These are phyloP conservation scores for Mythimna albipuncta DNA, from an alignment of 2,888 invertebrate species.

Conservation along the genomic window DNA sequence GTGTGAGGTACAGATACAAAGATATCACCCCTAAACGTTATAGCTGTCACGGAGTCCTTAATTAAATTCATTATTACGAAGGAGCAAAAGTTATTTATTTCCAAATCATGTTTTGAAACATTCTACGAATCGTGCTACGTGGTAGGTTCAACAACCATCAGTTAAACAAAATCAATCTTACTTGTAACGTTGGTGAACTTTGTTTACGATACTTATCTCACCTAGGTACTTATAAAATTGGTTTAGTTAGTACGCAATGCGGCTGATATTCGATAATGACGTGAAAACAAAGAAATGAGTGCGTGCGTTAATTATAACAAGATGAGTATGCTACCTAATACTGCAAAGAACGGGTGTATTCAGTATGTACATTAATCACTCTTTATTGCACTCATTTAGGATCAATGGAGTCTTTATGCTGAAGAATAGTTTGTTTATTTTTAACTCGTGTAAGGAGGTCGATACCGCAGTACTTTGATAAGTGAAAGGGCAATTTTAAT, in stretches of 20 bases:
- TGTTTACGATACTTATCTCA: conserved; percentile 51
- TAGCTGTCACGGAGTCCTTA: conserved; percentile 12
- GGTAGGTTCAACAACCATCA: not conserved
- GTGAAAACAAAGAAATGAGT: conserved; percentile 53
- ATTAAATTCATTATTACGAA: conserved; percentile 45
- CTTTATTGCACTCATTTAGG: conserved; percentile 79
- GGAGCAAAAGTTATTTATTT: conserved; percentile 20
- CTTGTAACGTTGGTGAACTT: conserved; percentile 53
- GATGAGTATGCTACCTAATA: conserved; percentile 58
- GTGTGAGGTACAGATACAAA: conserved; percentile 38
- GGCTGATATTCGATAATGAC: conserved; percentile 42
- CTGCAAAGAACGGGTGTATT: conserved; percentile 71
- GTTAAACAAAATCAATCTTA: conserved; percentile 30
- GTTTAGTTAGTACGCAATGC: conserved; percentile 56
- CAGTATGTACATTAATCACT: conserved; percentile 80
- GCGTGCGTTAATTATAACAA: conserved; percentile 62
- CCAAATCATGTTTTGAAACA: conserved; percentile 6
- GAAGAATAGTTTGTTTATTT: conserved; percentile 78
- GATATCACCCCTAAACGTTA: conserved; percentile 22
- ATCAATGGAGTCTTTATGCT: conserved; percentile 81
- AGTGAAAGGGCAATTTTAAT: conserved; percentile 60
- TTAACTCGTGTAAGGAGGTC: conserved; percentile 72
- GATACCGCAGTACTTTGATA: conserved; percentile 66
- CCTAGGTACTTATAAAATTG: conserved; percentile 44
- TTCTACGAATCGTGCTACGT: conserved; percentile 2